Base-by-base conservation (phyloP, 2,888 invertebrate genomes). In the Dusona sp. region DNA sequence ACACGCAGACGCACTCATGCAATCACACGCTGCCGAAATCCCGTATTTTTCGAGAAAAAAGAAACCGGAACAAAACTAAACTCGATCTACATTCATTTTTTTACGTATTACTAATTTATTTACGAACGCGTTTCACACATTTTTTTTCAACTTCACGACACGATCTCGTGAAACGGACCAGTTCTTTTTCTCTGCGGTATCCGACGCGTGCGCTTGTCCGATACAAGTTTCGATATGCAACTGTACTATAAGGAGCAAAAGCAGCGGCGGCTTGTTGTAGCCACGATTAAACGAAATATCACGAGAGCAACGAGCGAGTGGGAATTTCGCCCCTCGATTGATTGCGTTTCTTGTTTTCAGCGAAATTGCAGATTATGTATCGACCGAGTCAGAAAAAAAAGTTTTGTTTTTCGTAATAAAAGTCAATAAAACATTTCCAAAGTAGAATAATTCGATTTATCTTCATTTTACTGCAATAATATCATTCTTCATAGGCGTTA, bases 151-250 rank as follows among this genome's bases (percentile, higher is more conserved):
- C 65, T 74, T 45, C 67, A 38, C 67, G 25, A 72, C 42, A 65
- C 70, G 82, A 75, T 85, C 68, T 68, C 79, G 70, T 75, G 70
- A 75, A 85, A 68, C 67, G 73, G 72, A 68, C 68, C 51, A 65
- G 54, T 81, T 70, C 48, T 64, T 79, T 73, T 73, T 38, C 29
- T 73, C 57, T 42, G 72, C 67, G 48, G 67, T 75, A 74, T 68
- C 77, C 73, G 70, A 83, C 86, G 86, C 83, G 86, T 83, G 86
- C 86, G 86, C 86, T 83, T 65, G 77, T 65, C 72, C 54, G 73
- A 54, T 61, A 6, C 29, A 16, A 29, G 16, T 25, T 61, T 1
- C 16, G 29, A 61, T 61, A 29, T 29, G 6, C 29, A 61, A 61
- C 61, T 61, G 29, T 61, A 29, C 7, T 48, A 48, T 48, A 48